Base-by-base conservation (phyloP, 2,113 vertebrate species). In the Sylvietta virens region DNA sequence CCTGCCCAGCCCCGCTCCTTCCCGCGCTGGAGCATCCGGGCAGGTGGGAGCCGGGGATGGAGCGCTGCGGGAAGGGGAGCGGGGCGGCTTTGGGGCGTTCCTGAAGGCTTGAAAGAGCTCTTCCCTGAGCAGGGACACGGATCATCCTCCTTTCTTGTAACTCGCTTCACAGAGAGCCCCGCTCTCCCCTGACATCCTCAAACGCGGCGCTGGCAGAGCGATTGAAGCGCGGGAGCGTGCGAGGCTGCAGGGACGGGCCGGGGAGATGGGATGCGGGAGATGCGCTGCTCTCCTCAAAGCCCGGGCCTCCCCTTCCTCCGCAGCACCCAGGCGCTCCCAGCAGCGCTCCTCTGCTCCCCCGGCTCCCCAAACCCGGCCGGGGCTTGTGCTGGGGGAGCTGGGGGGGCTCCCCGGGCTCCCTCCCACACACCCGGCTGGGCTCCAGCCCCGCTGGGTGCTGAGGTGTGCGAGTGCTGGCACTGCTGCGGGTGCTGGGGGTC, bases 111-210 rank as follows among this genome's bases (percentile, higher is more conserved):
- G 44, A 11, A 95, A 93, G 72, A 58, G 67, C 82, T 90, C 8
- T 0, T 76, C 79, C 72, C 14, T 11, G 86, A 76, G 42, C 44
- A 56, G 91, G 74, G 82, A 54, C 79, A 20, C 88, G 24, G 35
- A 88, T 67, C 53, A 6, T 80, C 6, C 66, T 94, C 16, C 90
- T 56, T 85, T 37, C 92, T 93, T 65, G 74, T 69, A 80, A 8
- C 48, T 76, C 40, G 57, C 88, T 96, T 95, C 93, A 92, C 61
- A 95, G 76, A 90, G 81, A 96, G 86, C 71, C 31, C 40, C 27
- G 4, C 58, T 82, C 27, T 95, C 94, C 91, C 86, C 20, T 86
- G 91, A 26, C 91, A 44, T 51, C 94, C 90, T 93, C 96, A 95
- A 88, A 93, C 13, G 0, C 39, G 27, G 66, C 42, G 61, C 85